Conservation (phyloP, 2,113 vertebrate genomes). For the Microcebus tavaratra region DNA sequence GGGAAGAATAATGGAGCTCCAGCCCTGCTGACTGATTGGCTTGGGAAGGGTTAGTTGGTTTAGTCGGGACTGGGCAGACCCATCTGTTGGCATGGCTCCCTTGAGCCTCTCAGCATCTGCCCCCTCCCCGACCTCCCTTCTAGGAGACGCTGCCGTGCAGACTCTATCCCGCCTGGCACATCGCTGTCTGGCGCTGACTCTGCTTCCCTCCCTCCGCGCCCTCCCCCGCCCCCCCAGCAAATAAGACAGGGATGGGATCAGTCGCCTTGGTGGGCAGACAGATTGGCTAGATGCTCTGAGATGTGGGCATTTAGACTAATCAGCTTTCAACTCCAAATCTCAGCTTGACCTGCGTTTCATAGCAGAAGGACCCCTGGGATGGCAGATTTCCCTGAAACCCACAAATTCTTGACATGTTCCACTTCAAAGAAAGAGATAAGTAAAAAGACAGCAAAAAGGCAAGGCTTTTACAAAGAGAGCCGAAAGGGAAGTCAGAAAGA, state of each 20-base stretch:
- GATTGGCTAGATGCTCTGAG: not conserved
- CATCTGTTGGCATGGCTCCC: slow-evolving; percentile 34
- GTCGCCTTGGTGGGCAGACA: not conserved
- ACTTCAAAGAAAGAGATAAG: slow-evolving; percentile 45
- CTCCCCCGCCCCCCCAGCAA: not conserved
- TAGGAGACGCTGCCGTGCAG: not conserved
- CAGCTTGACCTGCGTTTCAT: not conserved
- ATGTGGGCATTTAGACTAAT: slow-evolving; percentile 1
- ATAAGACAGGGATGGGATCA: not conserved
- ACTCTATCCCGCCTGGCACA: not conserved
- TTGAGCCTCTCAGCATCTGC: not conserved
- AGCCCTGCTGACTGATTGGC: not conserved
- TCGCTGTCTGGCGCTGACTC: not conserved
- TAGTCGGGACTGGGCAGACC: not conserved
- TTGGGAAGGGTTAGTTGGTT: slow-evolving; percentile 4
- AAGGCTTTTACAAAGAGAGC: not conserved
- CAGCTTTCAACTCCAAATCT: slow-evolving; percentile 38
- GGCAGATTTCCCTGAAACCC: not conserved
- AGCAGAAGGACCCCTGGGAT: not conserved
- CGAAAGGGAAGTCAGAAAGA: slow-evolving; percentile 27
- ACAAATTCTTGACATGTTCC: not conserved
- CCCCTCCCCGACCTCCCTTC: not conserved
- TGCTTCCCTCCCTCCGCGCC: not conserved
- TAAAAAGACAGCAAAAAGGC: slow-evolving; percentile 3
- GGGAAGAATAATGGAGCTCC: not conserved